phyloP scores from a whole-genome alignment of 2,797 vertebrate species.

The Myripristis jacobus region DNA sequence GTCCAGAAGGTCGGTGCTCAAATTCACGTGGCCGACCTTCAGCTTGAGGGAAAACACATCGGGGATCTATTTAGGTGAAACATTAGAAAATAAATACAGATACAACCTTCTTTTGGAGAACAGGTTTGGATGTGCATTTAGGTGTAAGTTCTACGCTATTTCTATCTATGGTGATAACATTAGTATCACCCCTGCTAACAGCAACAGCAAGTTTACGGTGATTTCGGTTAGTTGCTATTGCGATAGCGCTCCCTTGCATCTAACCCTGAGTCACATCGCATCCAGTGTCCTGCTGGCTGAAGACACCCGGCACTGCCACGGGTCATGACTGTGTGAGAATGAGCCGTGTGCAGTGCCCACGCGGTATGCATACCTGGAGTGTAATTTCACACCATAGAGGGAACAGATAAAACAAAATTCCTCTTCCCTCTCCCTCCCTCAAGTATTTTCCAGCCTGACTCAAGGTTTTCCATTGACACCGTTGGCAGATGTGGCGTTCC shows the following conservation, averaged over 20 bases:
- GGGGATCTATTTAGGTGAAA: constrained; percentile 1
- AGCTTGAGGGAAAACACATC: not conserved
- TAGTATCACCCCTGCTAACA: constrained; percentile 1
- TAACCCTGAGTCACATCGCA: constrained; percentile 26
- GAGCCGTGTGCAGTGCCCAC: constrained; percentile 7
- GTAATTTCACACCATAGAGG: constrained; percentile 47
- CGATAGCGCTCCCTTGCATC: constrained; percentile 55
- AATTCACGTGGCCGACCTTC: constrained; percentile 20
- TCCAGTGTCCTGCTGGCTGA: constrained; percentile 23
- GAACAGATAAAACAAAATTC: constrained; percentile 21
- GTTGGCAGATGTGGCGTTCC: constrained; percentile 63
- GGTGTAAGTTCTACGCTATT: constrained; percentile 3
- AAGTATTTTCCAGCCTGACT: constrained; percentile 50
- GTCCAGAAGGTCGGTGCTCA: constrained; percentile 12
- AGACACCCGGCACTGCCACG: constrained; percentile 8
- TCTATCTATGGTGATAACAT: constrained; percentile 17
- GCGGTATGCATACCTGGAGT: constrained; percentile 59
- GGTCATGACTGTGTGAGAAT: constrained; percentile 27
- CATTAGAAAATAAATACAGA: constrained; percentile 30
- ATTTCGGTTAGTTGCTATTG: constrained; percentile 23
- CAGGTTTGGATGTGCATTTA: constrained; percentile 30
- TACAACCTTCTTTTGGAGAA: constrained; percentile 10
- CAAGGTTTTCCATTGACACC: constrained; percentile 76
- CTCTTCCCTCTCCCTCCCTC: constrained; percentile 12
- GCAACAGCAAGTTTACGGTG: constrained; percentile 7